These are phyloP conservation scores for Pocillopora grandis DNA, from an alignment of 92 coral and sea anemone species.

Conservation along the genomic window DNA sequence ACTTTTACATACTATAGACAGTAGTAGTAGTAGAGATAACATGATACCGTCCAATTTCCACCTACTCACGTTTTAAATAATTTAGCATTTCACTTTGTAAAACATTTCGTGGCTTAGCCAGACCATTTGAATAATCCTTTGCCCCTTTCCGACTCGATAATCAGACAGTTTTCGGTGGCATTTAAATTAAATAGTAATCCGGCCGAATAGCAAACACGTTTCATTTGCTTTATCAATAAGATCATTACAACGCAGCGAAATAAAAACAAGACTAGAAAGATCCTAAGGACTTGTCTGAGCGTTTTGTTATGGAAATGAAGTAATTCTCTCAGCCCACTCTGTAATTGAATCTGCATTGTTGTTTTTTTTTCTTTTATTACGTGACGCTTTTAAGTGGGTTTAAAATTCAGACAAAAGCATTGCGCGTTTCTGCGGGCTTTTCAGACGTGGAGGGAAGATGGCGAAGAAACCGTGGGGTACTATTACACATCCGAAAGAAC, in stretches of 20 bases:
- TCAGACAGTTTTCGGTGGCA: background rate
- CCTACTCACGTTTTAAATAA: background rate
- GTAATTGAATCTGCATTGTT: background rate
- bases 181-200: background rate
- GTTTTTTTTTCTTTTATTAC: background rate
- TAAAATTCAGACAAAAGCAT: background rate
- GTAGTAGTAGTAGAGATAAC: background rate
- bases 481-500: conserved; percentile 91
- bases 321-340: background rate
- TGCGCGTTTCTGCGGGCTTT: background rate
- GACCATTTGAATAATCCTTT: background rate
- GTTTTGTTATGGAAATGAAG: conserved; percentile 21
- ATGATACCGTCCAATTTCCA: background rate
- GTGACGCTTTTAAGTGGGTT: background rate
- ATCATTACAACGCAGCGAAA: background rate
- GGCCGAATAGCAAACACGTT: background rate
- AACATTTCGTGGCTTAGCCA: background rate
- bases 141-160: background rate
- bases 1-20: background rate
- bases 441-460: conserved; percentile 25
- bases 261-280: conserved; percentile 1
- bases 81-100: background rate
- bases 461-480: conserved; percentile 97
- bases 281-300: conserved; percentile 1
- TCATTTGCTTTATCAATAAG: background rate